Percentiles rank a stretch among this genome's conserved stretches.
These are phyloP conservation scores for Eremophila alpestris DNA, from an alignment of 2,797 vertebrate genomes.

Conservation along the genomic window DNA sequence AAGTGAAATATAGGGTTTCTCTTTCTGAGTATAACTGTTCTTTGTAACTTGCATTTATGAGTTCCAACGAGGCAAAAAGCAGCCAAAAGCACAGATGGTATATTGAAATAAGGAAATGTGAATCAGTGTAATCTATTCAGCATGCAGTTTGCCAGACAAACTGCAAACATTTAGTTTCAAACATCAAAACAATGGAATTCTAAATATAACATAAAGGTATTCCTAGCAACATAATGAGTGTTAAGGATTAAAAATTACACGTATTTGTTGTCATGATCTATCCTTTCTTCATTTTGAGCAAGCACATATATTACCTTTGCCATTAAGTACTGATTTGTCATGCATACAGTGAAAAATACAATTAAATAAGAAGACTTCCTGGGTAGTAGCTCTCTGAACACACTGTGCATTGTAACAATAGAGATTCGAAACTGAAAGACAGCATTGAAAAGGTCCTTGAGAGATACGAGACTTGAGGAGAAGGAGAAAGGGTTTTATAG, in stretches of 20 bases:
- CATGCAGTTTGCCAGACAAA: slow-evolving; percentile 50
- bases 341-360: background rate
- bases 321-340: background rate
- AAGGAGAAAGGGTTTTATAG: background rate
- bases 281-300: background rate
- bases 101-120: slow-evolving; percentile 44
- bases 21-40: background rate
- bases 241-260: background rate
- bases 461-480: background rate
- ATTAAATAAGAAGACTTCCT: background rate
- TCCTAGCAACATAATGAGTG: background rate
- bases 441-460: background rate
- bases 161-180: slow-evolving; percentile 61
- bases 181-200: slow-evolving; percentile 28
- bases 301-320: background rate
- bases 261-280: background rate
- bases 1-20: background rate
- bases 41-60: slow-evolving; percentile 40
- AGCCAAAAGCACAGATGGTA: slow-evolving; percentile 63
- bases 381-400: background rate
- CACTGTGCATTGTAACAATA: background rate
- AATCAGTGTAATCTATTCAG: slow-evolving; percentile 58
- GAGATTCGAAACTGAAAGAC: background rate
- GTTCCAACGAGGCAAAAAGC: slow-evolving; percentile 19
- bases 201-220: slow-evolving; percentile 35